Percentiles rank a stretch among this genome's conserved stretches.
Conservation (phyloP, 2,797 vertebrate species). For the Mormyrops attenuatus region DNA sequence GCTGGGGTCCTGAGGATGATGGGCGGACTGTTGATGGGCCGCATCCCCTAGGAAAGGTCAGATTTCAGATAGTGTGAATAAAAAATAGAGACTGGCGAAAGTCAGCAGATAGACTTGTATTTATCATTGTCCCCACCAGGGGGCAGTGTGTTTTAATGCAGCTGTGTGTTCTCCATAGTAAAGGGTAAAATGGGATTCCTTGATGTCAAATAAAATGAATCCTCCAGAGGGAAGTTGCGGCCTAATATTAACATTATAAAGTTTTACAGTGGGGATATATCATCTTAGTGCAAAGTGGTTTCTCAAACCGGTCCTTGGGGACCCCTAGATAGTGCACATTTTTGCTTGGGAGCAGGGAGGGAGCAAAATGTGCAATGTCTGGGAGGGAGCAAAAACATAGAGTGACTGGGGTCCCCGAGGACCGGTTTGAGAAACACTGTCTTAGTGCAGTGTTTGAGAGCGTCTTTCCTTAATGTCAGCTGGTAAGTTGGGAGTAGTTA, state of each 20-base stretch:
- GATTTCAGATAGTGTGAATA: slow-evolving; percentile 8
- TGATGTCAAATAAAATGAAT: background rate
- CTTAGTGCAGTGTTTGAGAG: background rate
- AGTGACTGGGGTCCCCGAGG: background rate
- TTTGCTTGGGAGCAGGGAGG: background rate
- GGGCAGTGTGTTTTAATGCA: slow-evolving; percentile 34
- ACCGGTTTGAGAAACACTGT: background rate
- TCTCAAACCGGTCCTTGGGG: background rate
- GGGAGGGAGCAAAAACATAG: background rate
- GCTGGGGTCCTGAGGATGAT: slow-evolving; percentile 97
- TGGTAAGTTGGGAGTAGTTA: background rate
- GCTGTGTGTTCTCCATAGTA: background rate
- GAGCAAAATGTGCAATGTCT: background rate
- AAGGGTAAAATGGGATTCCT: background rate
- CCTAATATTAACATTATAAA: background rate
- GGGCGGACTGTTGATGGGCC: slow-evolving; percentile 94
- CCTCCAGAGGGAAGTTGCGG: background rate
- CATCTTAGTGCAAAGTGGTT: background rate
- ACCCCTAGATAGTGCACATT: background rate
- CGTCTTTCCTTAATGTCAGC: background rate
- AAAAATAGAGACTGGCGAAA: background rate
- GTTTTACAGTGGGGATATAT: background rate
- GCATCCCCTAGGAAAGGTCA: slow-evolving; percentile 90
- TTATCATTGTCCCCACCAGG: slow-evolving; percentile 42
- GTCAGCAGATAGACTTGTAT: background rate